Evolutionary conservation across 1,140 invertebrate genomes (phyloP).

Genomic region (Muscidifurax raptorellus): DNA sequence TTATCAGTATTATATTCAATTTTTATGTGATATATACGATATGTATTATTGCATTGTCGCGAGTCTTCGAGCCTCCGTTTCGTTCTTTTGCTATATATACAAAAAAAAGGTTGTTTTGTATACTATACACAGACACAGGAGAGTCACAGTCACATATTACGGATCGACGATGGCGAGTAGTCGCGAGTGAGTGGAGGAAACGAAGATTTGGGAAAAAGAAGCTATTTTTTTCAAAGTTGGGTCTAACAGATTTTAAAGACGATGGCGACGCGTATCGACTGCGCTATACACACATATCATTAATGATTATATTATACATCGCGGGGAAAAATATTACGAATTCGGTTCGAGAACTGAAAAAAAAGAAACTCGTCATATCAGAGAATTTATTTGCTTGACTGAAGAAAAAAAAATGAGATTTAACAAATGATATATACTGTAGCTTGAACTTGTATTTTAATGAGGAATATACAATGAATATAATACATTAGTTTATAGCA

Average conservation of each 20-base stretch:
- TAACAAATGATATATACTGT: slow-evolving; percentile 43
- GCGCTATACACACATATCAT: slow-evolving; percentile 45
- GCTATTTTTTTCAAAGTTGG: slow-evolving; percentile 21
- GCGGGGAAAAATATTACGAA: not conserved
- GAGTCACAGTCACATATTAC: slow-evolving; percentile 11
- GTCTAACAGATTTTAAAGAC: slow-evolving; percentile 29
- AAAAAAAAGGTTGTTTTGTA: not conserved
- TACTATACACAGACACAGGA: not conserved
- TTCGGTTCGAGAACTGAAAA: not conserved
- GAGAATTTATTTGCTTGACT: slow-evolving; percentile 44
- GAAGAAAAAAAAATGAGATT: not conserved
- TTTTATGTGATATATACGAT: slow-evolving; percentile 1
- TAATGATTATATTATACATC: slow-evolving; percentile 29
- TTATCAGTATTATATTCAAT: slow-evolving; percentile 30
- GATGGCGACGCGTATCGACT: slow-evolving; percentile 22
- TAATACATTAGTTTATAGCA: slow-evolving; percentile 2
- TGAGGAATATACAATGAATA: slow-evolving; percentile 31
- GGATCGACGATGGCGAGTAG: too few species aligned
- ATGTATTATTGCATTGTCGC: slow-evolving; percentile 24
- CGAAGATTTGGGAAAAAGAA: slow-evolving; percentile 1
- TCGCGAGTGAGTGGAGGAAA: too few species aligned
- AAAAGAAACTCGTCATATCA: slow-evolving; percentile 44
- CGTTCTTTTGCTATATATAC: too few species aligned
- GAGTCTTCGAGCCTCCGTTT: not conserved
- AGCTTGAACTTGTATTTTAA: slow-evolving; percentile 47